Evolutionary conservation across 1,140 invertebrate genomes (phyloP).

Genomic region (Bursaphelenchus mucronatus): DNA sequence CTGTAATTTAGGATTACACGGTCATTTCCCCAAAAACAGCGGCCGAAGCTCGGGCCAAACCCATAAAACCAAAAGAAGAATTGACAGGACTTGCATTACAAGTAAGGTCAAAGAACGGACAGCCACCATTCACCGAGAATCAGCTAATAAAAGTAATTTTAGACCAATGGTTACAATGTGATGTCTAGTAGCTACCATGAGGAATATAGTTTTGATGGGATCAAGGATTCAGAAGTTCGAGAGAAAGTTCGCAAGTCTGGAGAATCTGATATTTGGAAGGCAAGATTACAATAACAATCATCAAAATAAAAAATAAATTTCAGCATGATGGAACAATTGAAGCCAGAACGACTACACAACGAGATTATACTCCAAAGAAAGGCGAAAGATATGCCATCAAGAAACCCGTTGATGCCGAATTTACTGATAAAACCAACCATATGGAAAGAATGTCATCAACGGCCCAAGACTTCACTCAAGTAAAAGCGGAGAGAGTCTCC

Average conservation of each 20-base stretch:
- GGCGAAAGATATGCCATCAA: slow-evolving; percentile 24
- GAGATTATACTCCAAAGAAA: slow-evolving; percentile 16
- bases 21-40: neutral
- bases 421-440: slow-evolving; percentile 29
- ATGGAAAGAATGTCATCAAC: slow-evolving; percentile 10
- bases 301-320: too few relatives aligned
- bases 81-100: neutral
- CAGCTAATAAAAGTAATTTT: too few relatives aligned
- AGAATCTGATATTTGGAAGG: too few relatives aligned
- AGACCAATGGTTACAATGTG: too few relatives aligned
- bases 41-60: slow-evolving; percentile 20
- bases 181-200: too few relatives aligned
- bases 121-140: too few relatives aligned
- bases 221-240: too few relatives aligned
- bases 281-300: too few relatives aligned
- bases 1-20: slow-evolving; percentile 17
- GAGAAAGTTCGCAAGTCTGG: too few relatives aligned
- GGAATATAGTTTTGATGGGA: too few relatives aligned
- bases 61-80: slow-evolving; percentile 16
- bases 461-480: too few relatives aligned
- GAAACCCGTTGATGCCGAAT: slow-evolving; percentile 9
- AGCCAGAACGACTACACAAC: neutral
- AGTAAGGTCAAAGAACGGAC: too few relatives aligned
- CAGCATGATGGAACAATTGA: slow-evolving; percentile 5
- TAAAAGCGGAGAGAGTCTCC: slow-evolving; percentile 17